phyloP scores from a whole-genome alignment of 2,888 invertebrate genomes.

The Drosophila fulvimacula region DNA sequence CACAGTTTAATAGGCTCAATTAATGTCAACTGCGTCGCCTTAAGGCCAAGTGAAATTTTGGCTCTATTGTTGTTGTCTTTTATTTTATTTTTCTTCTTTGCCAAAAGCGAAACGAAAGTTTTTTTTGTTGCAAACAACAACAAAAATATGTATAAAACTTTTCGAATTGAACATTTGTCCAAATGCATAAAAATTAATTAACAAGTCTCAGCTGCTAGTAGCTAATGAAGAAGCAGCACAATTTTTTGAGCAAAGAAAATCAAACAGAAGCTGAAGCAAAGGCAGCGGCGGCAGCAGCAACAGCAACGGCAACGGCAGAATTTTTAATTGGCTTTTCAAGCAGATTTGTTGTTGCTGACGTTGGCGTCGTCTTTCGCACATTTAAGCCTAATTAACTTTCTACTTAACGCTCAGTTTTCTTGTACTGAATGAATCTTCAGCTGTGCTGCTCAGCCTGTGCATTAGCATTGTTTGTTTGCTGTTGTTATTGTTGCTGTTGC shows the following conservation, averaged over 20 bases:
- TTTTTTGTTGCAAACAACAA: neutral
- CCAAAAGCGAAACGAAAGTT: slow-evolving; percentile 52
- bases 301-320: slow-evolving; percentile 35
- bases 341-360: slow-evolving; percentile 28
- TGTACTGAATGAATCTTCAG: slow-evolving; percentile 48
- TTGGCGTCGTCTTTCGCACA: slow-evolving; percentile 56
- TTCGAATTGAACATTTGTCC: slow-evolving; percentile 65
- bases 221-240: slow-evolving; percentile 31
- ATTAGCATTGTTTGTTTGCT: slow-evolving; percentile 58
- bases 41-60: slow-evolving; percentile 66
- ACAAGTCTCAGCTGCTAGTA: slow-evolving; percentile 49
- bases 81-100: slow-evolving; percentile 11
- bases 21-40: slow-evolving; percentile 72
- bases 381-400: slow-evolving; percentile 83
- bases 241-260: slow-evolving; percentile 45
- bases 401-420: slow-evolving; percentile 69
- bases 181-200: slow-evolving; percentile 81
- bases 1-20: slow-evolving; percentile 72
- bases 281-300: neutral
- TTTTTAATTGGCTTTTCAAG: slow-evolving; percentile 77
- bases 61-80: slow-evolving; percentile 1
- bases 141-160: slow-evolving; percentile 46
- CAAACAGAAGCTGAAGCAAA: slow-evolving; percentile 27
- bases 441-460: slow-evolving; percentile 43
- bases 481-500: slow-evolving; percentile 38